A percentile compares a stretch with the other conserved stretches of the same genome.
phyloP scores from a whole-genome alignment of 2,113 vertebrate genomes.

The Gymnocephalus cernua region DNA sequence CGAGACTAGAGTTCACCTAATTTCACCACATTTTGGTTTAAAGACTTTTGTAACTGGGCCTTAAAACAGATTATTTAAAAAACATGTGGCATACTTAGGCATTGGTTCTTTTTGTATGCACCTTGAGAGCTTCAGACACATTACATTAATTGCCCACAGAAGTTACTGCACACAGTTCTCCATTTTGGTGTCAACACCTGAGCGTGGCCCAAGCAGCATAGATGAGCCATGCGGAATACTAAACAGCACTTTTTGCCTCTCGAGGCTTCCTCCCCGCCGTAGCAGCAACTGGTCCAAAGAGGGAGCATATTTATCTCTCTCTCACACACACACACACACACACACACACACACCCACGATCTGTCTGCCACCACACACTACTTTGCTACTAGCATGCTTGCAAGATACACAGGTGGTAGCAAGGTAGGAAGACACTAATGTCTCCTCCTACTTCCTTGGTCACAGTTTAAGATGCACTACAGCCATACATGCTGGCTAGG shows the following conservation, averaged over 20 bases:
- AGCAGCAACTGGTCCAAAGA: constrained; percentile 41
- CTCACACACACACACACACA: background rate
- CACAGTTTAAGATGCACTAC: constrained; percentile 58
- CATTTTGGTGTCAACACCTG: constrained; percentile 28
- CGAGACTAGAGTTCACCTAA: too few relatives aligned
- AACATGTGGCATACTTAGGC: too few relatives aligned
- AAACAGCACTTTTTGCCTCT: constrained; percentile 54
- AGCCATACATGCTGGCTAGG: constrained; percentile 37
- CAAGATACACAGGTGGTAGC: constrained; percentile 43
- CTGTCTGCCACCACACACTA: constrained; percentile 37
- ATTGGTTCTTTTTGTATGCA: too few relatives aligned
- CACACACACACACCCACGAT: background rate
- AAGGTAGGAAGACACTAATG: constrained; percentile 36
- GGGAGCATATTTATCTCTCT: constrained; percentile 48
- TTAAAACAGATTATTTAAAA: too few relatives aligned
- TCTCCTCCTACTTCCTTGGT: constrained; percentile 33
- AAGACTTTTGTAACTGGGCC: too few relatives aligned
- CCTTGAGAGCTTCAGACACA: too few relatives aligned
- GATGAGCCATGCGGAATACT: constrained; percentile 53
- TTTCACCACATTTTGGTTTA: too few relatives aligned
- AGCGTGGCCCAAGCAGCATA: constrained; percentile 22
- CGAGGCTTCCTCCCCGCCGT: background rate
- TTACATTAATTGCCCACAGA: background rate
- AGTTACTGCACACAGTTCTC: background rate
- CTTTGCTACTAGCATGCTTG: constrained; percentile 37